phyloP scores from a whole-genome alignment of 2,888 invertebrate genomes.

The Tetramorium bicarinatum region DNA sequence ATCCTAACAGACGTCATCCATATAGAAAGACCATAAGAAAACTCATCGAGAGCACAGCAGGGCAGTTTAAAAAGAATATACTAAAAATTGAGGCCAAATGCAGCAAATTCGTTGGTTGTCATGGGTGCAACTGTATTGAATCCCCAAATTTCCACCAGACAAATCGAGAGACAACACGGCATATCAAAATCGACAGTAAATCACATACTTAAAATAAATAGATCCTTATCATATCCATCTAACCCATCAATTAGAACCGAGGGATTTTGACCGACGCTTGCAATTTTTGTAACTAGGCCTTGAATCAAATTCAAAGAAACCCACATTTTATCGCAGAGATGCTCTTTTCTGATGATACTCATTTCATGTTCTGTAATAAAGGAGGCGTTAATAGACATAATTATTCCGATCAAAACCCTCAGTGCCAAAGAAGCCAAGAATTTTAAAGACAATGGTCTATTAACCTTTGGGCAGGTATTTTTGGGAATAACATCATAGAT shows the following conservation, averaged over 20 bases:
- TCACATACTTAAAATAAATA: neutral
- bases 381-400: conserved; percentile 13
- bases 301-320: neutral
- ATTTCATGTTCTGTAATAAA: neutral
- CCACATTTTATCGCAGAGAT: neutral
- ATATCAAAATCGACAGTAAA: neutral
- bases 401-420: neutral
- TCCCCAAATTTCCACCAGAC: neutral
- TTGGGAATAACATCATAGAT: neutral
- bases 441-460: neutral
- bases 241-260: neutral
- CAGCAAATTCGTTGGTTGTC: neutral
- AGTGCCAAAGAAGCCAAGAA: neutral
- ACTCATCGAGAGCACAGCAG: neutral
- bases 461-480: neutral
- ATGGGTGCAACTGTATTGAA: neutral
- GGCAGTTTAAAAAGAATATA: neutral
- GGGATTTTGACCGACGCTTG: neutral
- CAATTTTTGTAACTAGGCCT: conserved; percentile 10
- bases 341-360: neutral
- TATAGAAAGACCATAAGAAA: conserved; percentile 6
- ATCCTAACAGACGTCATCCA: neutral
- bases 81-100: neutral
- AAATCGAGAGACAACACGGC: neutral
- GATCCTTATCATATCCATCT: neutral